These are phyloP conservation scores for Chaetodon trifascialis DNA, from an alignment of 2,113 vertebrate genomes.

Conservation along the genomic window DNA sequence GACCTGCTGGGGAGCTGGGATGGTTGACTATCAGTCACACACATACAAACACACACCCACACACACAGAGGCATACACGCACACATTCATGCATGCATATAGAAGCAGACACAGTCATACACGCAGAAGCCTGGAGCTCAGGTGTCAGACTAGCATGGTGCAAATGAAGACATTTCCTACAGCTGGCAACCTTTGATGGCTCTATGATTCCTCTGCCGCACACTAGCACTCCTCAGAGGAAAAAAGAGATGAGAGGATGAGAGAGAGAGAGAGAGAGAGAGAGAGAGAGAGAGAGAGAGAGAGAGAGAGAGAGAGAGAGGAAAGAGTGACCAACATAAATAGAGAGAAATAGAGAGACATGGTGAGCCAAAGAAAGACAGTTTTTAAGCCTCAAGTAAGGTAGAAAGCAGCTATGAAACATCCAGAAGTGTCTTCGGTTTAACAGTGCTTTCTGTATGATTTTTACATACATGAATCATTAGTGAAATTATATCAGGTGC, in stretches of 20 bases:
- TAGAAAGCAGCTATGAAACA: background rate
- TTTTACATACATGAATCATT: background rate
- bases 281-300: slow-evolving; percentile 22
- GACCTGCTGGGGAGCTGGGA: slow-evolving; percentile 90
- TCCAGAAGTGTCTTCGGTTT: background rate
- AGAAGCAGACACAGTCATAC: slow-evolving; percentile 33
- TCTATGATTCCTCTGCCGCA: slow-evolving; percentile 77
- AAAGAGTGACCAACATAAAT: slow-evolving; percentile 49
- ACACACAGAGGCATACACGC: slow-evolving; percentile 37
- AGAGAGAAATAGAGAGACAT: slow-evolving; percentile 24
- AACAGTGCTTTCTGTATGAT: background rate
- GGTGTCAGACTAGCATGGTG: slow-evolving; percentile 70
- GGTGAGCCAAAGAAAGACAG: slow-evolving; percentile 24
- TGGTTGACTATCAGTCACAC: slow-evolving; percentile 88
- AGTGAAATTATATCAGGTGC: background rate
- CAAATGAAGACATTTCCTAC: slow-evolving; percentile 82
- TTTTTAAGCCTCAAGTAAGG: background rate
- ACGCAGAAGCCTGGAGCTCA: slow-evolving; percentile 74
- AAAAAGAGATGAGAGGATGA: slow-evolving; percentile 43
- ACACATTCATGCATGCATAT: slow-evolving; percentile 55
- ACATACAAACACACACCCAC: slow-evolving; percentile 53
- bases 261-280: slow-evolving; percentile 30
- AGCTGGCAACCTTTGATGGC: slow-evolving; percentile 80
- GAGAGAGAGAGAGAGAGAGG: slow-evolving; percentile 16
- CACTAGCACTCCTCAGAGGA: slow-evolving; percentile 68